Percentiles rank a stretch among this genome's conserved stretches.
Conservation (phyloP, 92 coral and sea anemone species). For the Chrysogorgia sp. region DNA sequence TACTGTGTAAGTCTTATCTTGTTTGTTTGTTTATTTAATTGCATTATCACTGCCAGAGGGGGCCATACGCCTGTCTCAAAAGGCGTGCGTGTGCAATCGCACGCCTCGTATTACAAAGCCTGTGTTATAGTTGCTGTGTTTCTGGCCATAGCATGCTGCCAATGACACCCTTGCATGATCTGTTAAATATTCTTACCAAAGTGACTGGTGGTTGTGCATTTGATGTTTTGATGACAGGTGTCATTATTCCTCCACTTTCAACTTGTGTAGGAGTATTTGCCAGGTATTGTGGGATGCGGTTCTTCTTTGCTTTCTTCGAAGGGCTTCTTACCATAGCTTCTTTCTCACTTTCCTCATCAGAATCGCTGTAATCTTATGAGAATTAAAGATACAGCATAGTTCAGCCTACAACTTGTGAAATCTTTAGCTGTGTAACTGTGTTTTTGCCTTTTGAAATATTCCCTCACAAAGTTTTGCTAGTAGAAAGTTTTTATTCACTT, state of each 20-base stretch:
- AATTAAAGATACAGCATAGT: neutral
- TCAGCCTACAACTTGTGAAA: neutral
- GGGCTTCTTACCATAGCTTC: slow-evolving; percentile 42
- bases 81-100: too few species aligned
- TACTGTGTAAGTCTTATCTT: too few species aligned
- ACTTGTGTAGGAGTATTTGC: neutral
- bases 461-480: too few species aligned
- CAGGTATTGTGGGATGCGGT: slow-evolving; percentile 8
- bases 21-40: too few species aligned
- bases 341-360: slow-evolving; percentile 31
- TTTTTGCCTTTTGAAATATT: too few species aligned
- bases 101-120: too few species aligned
- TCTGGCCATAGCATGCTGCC: too few species aligned
- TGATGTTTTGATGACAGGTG: slow-evolving; percentile 39
- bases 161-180: neutral
- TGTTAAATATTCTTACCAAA: neutral
- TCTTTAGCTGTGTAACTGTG: too few species aligned
- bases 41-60: too few species aligned
- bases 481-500: too few species aligned
- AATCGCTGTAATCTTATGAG: slow-evolving; percentile 26
- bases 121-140: too few species aligned
- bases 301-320: slow-evolving; percentile 32
- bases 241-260: slow-evolving; percentile 12
- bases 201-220: slow-evolving; percentile 20
- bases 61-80: too few species aligned